Conservation (phyloP, 2,888 invertebrate species). For the Alloscopus bannaensis region DNA sequence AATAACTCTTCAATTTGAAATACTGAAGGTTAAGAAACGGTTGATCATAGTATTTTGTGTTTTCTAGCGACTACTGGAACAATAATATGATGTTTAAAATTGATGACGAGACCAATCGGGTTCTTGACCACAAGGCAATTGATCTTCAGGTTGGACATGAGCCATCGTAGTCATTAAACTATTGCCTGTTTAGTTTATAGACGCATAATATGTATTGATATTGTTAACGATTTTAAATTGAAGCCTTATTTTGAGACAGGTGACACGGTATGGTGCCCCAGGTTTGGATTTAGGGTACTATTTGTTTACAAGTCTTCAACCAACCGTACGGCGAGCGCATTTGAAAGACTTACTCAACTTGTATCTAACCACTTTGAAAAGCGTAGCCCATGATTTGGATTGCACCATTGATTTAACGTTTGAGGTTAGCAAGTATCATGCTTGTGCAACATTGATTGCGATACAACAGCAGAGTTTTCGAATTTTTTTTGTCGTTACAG, state of each 20-base stretch:
- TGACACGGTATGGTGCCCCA: conserved; percentile 17
- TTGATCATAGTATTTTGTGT: neutral
- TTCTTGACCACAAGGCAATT: conserved; percentile 14
- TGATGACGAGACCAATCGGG: neutral
- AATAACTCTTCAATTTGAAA: neutral
- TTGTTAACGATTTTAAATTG: too few relatives aligned
- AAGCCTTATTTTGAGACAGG: neutral
- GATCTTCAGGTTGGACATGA: conserved; percentile 38
- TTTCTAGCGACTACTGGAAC: conserved; percentile 49
- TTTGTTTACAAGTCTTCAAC: conserved; percentile 24
- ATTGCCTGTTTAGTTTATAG: too few relatives aligned
- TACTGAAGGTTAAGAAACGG: neutral
- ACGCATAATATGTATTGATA: too few relatives aligned
- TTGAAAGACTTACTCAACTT: conserved; percentile 2
- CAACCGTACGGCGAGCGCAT: conserved; percentile 15
- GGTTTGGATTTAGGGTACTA: conserved; percentile 25
- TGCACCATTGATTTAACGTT: conserved; percentile 22
- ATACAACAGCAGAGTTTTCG: neutral
- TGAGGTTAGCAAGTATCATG: conserved; percentile 17
- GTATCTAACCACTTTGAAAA: conserved; percentile 21
- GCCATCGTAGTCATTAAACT: too few relatives aligned
- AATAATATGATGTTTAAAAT: conserved; percentile 50
- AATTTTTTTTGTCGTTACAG: conserved; percentile 13
- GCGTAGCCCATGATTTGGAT: neutral
- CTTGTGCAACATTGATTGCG: neutral